Base-by-base conservation (phyloP, 2,797 vertebrate species). In the Margarornis squamiger region DNA sequence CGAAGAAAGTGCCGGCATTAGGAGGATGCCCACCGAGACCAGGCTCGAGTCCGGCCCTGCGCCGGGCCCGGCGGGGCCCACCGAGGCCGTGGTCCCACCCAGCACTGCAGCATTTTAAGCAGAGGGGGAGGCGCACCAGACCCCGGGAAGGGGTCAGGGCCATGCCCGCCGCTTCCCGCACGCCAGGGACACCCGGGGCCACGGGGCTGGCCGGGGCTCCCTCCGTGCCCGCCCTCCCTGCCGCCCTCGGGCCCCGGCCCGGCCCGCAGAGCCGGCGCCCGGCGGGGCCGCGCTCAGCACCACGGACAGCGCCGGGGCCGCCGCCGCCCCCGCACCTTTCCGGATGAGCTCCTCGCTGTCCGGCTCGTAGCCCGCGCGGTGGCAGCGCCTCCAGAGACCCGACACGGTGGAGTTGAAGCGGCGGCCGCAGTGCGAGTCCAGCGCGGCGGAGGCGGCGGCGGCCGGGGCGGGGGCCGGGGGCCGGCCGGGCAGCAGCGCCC, bases 371-470 rank as follows among this genome's bases (percentile, higher is more conserved):
- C 98, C 99, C 46, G 98, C 98, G 77, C 99, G 98, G 96, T 98
- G 98, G 92, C 99, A 99, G 97, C 98, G 98, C 93, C 98, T 98
- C 99, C 99, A 99, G 20, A 99, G 98, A 52, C 99, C 99, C 78
- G 98, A 98, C 71, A 98, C 97, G 65, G 99, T 99, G 94, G 99
- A 99, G 97, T 99, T 99, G 86, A 99, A 99, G 98, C 98, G 98
- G 62, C 99, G 98, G 90, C 97, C 98, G 98, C 99, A 99, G 86
- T 99, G 98, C 51, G 98, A 98, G 96, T 99, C 99, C 98, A 98
- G 98, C 34, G 98, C 97, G 19, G 98, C 98, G 66, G 98, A 21
- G 45, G 45, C 98, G 12, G 79, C 82, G 14, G 17, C 59, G 46
- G 68, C 61, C n/a, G 70, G 75, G 21, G 63, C 73, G 30, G 63